phyloP scores from a whole-genome alignment of 2,888 invertebrate genomes.

The Elmis aenea region DNA sequence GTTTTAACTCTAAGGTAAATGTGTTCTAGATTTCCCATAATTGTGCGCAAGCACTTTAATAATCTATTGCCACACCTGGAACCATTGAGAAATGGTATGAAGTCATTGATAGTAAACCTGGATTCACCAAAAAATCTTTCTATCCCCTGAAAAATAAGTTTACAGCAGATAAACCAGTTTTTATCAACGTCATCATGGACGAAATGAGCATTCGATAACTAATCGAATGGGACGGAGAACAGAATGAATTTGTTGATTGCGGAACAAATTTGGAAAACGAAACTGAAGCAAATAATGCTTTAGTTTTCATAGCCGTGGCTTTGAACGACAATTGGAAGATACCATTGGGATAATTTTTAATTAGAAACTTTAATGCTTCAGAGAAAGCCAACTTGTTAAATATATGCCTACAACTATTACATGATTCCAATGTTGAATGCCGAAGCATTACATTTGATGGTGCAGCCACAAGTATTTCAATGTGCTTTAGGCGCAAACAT shows the following conservation, averaged over 20 bases:
- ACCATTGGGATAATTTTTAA: constrained; percentile 24
- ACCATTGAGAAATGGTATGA: constrained; percentile 16
- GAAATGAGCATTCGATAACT: constrained; percentile 3
- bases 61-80: constrained; percentile 7
- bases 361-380: constrained; percentile 15
- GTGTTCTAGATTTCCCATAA: no score
- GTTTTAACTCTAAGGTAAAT: no score
- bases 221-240: constrained; percentile 1
- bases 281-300: constrained; percentile 13
- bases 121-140: constrained; percentile 10
- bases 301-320: constrained; percentile 20
- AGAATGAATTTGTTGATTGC: constrained; percentile 3
- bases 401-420: constrained; percentile 11
- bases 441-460: constrained; percentile 22
- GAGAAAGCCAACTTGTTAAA: constrained; percentile 18
- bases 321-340: constrained; percentile 21
- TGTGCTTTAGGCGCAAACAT: constrained; percentile 5
- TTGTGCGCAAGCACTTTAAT: constrained; percentile 4
- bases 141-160: not conserved
- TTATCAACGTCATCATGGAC: constrained; percentile 1
- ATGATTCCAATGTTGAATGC: constrained; percentile 15
- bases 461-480: constrained; percentile 14
- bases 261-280: constrained; percentile 3
- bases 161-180: not conserved
- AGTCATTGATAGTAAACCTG: constrained; percentile 7